Evolutionary conservation across 2,113 vertebrate genomes (phyloP).

Genomic region (Microtus oregoni): DNA sequence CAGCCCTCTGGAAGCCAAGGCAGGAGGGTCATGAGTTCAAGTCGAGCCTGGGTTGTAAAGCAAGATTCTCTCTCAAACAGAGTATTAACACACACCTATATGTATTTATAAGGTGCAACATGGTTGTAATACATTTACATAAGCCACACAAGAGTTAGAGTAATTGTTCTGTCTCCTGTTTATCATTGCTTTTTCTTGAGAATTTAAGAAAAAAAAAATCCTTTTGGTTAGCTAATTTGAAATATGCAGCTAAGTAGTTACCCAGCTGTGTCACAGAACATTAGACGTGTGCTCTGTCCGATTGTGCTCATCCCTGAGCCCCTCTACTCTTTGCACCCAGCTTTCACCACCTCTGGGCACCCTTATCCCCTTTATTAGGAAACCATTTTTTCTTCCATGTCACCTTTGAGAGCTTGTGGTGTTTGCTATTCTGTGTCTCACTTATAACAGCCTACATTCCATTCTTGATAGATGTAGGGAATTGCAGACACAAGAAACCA

Average conservation of each 20-base stretch:
- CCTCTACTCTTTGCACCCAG: background rate
- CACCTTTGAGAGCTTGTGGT: background rate
- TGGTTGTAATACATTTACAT: background rate
- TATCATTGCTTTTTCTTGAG: background rate
- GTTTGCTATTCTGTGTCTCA: background rate
- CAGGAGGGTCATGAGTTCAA: background rate
- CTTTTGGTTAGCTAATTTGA: background rate
- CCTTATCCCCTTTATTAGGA: too few species aligned
- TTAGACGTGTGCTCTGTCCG: background rate
- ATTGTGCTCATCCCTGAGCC: too few species aligned
- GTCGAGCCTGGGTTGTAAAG: background rate
- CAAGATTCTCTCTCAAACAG: background rate
- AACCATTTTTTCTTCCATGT: background rate
- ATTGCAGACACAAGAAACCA: background rate
- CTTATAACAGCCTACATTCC: too few species aligned
- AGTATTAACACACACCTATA: background rate
- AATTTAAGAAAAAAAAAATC: background rate
- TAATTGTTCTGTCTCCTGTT: background rate
- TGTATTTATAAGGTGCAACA: background rate
- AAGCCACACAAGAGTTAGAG: background rate
- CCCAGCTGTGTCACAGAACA: background rate
- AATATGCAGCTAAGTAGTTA: background rate
- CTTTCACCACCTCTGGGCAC: background rate
- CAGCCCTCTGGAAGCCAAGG: background rate
- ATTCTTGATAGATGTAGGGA: background rate